Base-by-base conservation (phyloP, 2,888 invertebrate genomes). In the Arge pagana region DNA sequence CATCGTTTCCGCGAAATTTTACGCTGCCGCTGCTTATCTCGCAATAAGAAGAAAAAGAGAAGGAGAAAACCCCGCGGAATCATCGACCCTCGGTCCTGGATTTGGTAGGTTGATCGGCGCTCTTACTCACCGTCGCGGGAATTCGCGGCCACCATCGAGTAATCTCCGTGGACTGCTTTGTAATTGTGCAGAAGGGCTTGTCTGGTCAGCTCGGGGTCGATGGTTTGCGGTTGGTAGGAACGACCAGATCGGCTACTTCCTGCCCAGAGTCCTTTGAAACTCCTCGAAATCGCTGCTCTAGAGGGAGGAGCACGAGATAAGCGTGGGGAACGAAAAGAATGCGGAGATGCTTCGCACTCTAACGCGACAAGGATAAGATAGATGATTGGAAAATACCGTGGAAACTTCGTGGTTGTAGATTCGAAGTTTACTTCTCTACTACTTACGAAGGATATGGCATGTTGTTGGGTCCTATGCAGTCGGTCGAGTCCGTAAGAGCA, bases 381-480 rank as follows among this genome's bases (percentile, higher is more conserved):
- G n/a, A n/a, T n/a, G n/a, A n/a, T n/a, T n/a, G n/a, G n/a, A n/a
- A n/a, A n/a, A n/a, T n/a, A n/a, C n/a, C n/a, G n/a, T n/a, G n/a
- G n/a, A n/a, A n/a, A n/a, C n/a, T n/a, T n/a, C n/a, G n/a, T n/a
- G n/a, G n/a, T n/a, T n/a, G n/a, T n/a, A n/a, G n/a, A n/a, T 18
- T 42, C n/a, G 49, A 24, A 31, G 28, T n/a, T n/a, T n/a, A n/a
- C n/a, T n/a, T n/a, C n/a, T n/a, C n/a, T n/a, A n/a, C 23, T 63
- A 78, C 81, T 81, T 81, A 93, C 93, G 86, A 85, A 55, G 93
- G 93, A 80, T 93, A 94, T 48, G 89, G 88, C 62, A 84, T 77
- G 62, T 91, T 88, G 67, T 90, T 89, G 4, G 93, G 93, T 15
- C 93, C 93, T 48, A 89, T 76, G 64, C 93, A 93, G 68, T 90